Conservation (phyloP, 2,888 invertebrate genomes). For the Oligia strigilis region DNA sequence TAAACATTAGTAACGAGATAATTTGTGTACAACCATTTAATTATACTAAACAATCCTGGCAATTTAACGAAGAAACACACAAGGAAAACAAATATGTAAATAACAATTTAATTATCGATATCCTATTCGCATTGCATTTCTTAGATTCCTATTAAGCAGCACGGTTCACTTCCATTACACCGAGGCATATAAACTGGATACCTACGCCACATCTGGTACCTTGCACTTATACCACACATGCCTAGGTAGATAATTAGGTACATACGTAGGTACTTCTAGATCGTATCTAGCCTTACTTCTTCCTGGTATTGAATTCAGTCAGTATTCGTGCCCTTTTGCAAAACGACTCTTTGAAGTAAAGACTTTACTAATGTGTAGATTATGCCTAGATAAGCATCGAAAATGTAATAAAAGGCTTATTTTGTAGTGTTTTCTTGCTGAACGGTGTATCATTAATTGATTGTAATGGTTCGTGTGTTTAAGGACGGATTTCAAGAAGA, state of each 20-base stretch:
- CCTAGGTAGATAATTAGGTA: conserved; percentile 1
- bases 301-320: conserved; percentile 15
- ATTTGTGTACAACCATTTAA: not conserved
- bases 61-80: not conserved
- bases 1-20: not conserved
- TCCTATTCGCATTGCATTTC: conserved; percentile 18
- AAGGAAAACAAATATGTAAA: not conserved
- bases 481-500: not conserved
- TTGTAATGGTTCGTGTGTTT: not conserved
- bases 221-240: conserved; percentile 11
- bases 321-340: conserved; percentile 6
- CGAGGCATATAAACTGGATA: conserved; percentile 37
- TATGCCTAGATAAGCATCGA: conserved; percentile 9
- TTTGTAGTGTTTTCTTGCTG: no score
- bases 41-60: not conserved
- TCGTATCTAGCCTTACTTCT: conserved; percentile 31
- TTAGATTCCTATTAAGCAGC: conserved; percentile 16
- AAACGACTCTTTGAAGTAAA: not conserved
- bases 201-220: conserved; percentile 47
- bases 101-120: not conserved
- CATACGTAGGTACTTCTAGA: conserved; percentile 1
- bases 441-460: not conserved
- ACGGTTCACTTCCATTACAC: conserved; percentile 26
- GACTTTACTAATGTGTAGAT: conserved; percentile 1
- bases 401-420: conserved; percentile 1